Percentiles rank a stretch among this genome's conserved stretches.
phyloP scores from a whole-genome alignment of 2,113 vertebrate species.

The Falco punctatus region DNA sequence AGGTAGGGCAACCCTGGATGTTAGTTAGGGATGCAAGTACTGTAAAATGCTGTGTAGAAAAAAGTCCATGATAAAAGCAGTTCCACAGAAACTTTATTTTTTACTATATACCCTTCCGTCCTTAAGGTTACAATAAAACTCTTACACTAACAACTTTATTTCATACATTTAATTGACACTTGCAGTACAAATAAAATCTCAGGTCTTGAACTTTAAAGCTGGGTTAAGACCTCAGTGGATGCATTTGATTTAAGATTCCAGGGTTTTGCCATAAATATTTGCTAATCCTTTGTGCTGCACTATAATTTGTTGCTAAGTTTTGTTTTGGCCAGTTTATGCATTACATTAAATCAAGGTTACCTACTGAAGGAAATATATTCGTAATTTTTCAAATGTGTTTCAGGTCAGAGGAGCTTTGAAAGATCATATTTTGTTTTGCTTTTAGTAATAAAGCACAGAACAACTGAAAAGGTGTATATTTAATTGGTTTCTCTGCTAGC shows the following conservation, averaged over 20 bases:
- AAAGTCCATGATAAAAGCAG: neutral
- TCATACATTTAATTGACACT: neutral
- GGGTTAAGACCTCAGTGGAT: neutral
- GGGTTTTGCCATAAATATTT: neutral
- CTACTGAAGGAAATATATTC: neutral
- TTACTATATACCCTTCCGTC: neutral
- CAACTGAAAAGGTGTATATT: neutral
- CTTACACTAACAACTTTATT: neutral
- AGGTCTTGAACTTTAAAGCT: neutral
- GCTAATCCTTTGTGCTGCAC: neutral
- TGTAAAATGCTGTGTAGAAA: neutral
- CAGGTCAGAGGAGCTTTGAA: constrained; percentile 12
- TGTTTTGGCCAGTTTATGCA: constrained; percentile 22
- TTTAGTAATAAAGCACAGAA: neutral
- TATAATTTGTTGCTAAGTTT: constrained; percentile 7
- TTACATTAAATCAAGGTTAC: neutral
- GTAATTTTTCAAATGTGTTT: constrained; percentile 21
- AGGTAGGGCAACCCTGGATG: neutral
- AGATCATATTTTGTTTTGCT: neutral
- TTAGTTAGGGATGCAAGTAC: neutral
- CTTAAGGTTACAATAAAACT: neutral
- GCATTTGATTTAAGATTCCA: neutral
- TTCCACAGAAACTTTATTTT: neutral
- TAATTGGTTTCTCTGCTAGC: neutral
- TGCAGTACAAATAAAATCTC: neutral